Conservation (phyloP, 2,797 vertebrate genomes). For the Anabas testudineus region DNA sequence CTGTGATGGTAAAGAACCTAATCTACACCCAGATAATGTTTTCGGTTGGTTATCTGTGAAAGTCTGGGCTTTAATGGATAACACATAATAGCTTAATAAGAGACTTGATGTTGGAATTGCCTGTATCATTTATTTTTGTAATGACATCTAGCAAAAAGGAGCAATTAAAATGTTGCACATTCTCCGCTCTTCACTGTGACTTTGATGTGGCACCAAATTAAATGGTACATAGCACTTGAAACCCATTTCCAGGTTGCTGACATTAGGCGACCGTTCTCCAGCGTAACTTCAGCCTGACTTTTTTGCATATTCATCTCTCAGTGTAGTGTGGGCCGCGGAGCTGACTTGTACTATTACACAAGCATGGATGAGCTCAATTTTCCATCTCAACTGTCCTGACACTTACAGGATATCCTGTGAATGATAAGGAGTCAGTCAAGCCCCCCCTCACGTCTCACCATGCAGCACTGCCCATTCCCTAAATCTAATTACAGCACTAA, state of each 20-base stretch:
- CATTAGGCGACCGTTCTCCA: conserved; percentile 33
- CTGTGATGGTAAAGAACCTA: not conserved
- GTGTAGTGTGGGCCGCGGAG: conserved; percentile 6
- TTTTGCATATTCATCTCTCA: conserved; percentile 69
- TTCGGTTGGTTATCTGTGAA: conserved; percentile 40
- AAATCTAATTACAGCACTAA: conserved; percentile 84
- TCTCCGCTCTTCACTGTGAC: conserved; percentile 51
- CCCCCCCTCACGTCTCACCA: conserved; percentile 60
- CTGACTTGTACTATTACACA: conserved; percentile 67
- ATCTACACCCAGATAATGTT: conserved; percentile 36
- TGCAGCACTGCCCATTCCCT: conserved; percentile 74
- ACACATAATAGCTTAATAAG: conserved; percentile 48
- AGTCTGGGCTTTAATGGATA: conserved; percentile 46
- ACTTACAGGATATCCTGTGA: conserved; percentile 76
- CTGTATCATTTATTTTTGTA: conserved; percentile 46
- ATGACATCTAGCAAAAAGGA: conserved; percentile 59
- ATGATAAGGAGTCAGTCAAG: conserved; percentile 69
- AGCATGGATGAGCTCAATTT: conserved; percentile 77
- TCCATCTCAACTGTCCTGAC: conserved; percentile 76
- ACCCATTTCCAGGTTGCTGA: conserved; percentile 57
- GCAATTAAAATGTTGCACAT: conserved; percentile 65
- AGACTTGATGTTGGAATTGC: conserved; percentile 38
- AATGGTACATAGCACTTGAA: conserved; percentile 68
- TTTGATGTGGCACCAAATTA: conserved; percentile 76
- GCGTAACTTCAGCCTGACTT: conserved; percentile 44